phyloP scores from a whole-genome alignment of 2,888 invertebrate species.

The Leptopterna dolabrata region DNA sequence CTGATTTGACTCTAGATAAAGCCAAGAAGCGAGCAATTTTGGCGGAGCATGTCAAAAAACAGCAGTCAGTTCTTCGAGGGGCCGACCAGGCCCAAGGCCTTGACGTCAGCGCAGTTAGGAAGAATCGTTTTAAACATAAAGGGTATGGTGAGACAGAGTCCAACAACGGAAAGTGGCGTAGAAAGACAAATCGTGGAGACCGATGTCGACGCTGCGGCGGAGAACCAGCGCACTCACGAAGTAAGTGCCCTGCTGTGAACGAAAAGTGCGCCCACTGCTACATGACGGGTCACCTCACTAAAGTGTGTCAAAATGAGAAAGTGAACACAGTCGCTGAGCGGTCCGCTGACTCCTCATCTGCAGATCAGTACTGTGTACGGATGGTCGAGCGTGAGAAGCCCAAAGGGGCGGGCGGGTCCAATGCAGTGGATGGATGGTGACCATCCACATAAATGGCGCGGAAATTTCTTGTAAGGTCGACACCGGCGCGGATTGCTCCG shows the following conservation, averaged over 20 bases:
- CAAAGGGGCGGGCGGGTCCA: neutral
- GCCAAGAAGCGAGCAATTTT: neutral
- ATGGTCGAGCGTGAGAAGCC: neutral
- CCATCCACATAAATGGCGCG: neutral
- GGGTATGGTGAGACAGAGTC: neutral
- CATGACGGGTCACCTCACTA: neutral
- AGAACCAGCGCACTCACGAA: neutral
- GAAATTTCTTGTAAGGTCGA: slow-evolving; percentile 11
- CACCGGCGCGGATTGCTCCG: slow-evolving; percentile 28
- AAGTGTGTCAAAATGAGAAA: neutral
- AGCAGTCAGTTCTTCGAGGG: neutral
- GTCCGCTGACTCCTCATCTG: neutral
- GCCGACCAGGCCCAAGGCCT: too few species aligned
- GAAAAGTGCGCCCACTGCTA: neutral
- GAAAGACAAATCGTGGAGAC: too few species aligned
- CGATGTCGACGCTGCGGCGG: neutral
- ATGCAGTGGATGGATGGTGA: neutral
- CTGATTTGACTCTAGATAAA: neutral
- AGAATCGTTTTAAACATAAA: neutral
- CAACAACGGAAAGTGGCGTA: neutral
- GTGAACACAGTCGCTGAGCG: neutral
- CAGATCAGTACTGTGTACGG: neutral
- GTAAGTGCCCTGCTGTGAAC: slow-evolving; percentile 9
- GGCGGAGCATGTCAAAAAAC: slow-evolving; percentile 24
- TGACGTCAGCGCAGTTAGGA: too few species aligned